Base-by-base conservation (phyloP, 2,113 vertebrate genomes). In the Tichodroma muraria region DNA sequence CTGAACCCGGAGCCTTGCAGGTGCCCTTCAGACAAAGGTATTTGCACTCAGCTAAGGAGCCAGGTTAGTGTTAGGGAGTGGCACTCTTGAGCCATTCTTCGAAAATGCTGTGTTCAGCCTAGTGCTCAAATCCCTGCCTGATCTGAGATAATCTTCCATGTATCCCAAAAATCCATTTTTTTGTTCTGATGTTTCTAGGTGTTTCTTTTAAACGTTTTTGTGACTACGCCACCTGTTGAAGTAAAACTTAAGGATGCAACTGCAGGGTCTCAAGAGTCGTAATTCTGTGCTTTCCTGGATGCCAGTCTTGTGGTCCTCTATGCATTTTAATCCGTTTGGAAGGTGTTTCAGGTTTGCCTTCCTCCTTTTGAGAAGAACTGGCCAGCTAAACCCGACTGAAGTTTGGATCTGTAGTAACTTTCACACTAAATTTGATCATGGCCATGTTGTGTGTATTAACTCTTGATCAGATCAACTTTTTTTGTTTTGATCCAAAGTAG, bases 201-300 rank as follows among this genome's bases (percentile, higher is more conserved):
- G 0, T 77, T 85, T 60, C n/a, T 52, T 66, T 70, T 40, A 53
- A 22, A 40, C 8, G 1, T 37, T 27, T 3, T 4, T 5, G 10
- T 37, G 20, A 8, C 65, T 44, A 17, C 52, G 14, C 19, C 4
- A 4, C 21, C 24, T 66, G 13, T 54, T 44, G 13, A 63, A 18
- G 35, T 30, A 49, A 13, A 44, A 47, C 20, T 37, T 65, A 49
- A 70, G 78, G 47, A 11, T 35, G 28, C 7, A 64, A 0, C 21
- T 52, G 28, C 22, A 66, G 25, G 6, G 7, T 87, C 30, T 60
- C 17, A 33, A 16, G 38, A 11, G 8, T 56, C 0, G 0, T n/a
- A 35, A 22, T 27, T 57, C 16, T 15, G 2, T 82, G 37, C 37
- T 59, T 70, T 78, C 10, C 21, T 63, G 47, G 13, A 5, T 28